Evolutionary conservation across 2,888 invertebrate species (phyloP).

Genomic region (Allacma fusca): DNA sequence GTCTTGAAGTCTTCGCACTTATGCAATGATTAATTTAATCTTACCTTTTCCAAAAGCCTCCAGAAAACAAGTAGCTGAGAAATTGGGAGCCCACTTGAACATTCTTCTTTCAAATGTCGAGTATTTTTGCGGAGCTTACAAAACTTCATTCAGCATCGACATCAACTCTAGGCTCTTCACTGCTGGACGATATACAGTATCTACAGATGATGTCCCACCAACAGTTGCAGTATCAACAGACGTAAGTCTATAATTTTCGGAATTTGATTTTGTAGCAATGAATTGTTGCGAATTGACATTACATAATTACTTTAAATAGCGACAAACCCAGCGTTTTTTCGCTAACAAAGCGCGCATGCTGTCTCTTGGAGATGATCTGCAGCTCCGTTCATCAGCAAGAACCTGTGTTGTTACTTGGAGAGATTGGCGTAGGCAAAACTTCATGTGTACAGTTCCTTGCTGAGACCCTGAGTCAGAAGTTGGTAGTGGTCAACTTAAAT

Average conservation of each 20-base stretch:
- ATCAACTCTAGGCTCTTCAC: slow-evolving; percentile 70
- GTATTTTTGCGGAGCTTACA: slow-evolving; percentile 79
- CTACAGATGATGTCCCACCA: slow-evolving; percentile 42
- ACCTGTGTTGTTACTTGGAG: slow-evolving; percentile 93
- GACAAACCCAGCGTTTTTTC: slow-evolving; percentile 69
- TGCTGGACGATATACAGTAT: slow-evolving; percentile 74
- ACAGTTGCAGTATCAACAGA: neutral
- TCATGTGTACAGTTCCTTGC: slow-evolving; percentile 92
- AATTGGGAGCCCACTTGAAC: slow-evolving; percentile 82
- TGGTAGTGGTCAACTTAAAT: slow-evolving; percentile 97
- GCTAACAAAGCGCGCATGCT: slow-evolving; percentile 81
- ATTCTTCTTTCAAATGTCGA: slow-evolving; percentile 83
- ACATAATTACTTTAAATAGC: neutral
- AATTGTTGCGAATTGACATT: neutral
- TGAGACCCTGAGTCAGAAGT: slow-evolving; percentile 79
- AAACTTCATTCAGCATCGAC: slow-evolving; percentile 69
- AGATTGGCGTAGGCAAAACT: slow-evolving; percentile 99
- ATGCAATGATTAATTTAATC: too few species aligned
- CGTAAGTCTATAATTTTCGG: neutral
- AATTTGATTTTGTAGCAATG: neutral
- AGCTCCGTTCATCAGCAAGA: slow-evolving; percentile 84
- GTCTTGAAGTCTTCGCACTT: neutral
- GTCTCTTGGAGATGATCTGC: slow-evolving; percentile 86
- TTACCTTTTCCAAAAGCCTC: slow-evolving; percentile 68
- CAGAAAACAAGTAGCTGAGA: slow-evolving; percentile 74